phyloP scores from a whole-genome alignment of 2,797 vertebrate species.

The Scleropages formosus region DNA sequence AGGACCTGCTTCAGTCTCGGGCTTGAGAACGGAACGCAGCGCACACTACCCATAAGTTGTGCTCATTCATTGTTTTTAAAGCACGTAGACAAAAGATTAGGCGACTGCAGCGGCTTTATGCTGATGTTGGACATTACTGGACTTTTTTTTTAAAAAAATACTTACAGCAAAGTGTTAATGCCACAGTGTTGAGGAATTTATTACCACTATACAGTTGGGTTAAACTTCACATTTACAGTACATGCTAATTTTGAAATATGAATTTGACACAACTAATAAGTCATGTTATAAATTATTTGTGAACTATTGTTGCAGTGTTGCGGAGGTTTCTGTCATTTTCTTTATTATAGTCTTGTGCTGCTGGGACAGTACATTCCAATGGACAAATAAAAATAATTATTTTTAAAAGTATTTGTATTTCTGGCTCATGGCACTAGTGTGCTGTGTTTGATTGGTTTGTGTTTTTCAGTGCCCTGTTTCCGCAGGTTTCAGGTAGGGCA shows the following conservation, averaged over 20 bases:
- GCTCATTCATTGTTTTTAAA: not conserved
- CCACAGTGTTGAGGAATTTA: not conserved
- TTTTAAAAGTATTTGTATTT: too few relatives aligned
- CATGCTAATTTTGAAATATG: not conserved
- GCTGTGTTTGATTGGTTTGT: not conserved
- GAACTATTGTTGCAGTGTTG: conserved; percentile 31
- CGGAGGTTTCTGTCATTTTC: conserved; percentile 27
- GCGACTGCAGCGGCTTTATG: not conserved
- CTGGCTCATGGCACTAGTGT: not conserved
- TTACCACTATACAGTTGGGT: not conserved
- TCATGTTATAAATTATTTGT: conserved; percentile 38
- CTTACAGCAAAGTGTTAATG: not conserved
- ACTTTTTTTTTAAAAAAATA: not conserved
- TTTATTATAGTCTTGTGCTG: conserved; percentile 46
- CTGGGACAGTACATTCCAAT: conserved; percentile 41
- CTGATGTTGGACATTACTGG: not conserved
- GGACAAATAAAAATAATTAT: conserved; percentile 52
- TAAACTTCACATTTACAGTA: conserved; percentile 1
- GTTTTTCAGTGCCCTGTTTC: not conserved
- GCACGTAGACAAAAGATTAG: not conserved
- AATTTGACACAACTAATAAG: conserved; percentile 22
- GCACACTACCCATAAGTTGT: too few relatives aligned
- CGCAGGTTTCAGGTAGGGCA: too few relatives aligned
- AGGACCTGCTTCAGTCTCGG: too few relatives aligned
- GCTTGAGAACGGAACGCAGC: too few relatives aligned